These are phyloP conservation scores for Subanguina moxae DNA, from an alignment of 1,140 invertebrate genomes.

Conservation along the genomic window DNA sequence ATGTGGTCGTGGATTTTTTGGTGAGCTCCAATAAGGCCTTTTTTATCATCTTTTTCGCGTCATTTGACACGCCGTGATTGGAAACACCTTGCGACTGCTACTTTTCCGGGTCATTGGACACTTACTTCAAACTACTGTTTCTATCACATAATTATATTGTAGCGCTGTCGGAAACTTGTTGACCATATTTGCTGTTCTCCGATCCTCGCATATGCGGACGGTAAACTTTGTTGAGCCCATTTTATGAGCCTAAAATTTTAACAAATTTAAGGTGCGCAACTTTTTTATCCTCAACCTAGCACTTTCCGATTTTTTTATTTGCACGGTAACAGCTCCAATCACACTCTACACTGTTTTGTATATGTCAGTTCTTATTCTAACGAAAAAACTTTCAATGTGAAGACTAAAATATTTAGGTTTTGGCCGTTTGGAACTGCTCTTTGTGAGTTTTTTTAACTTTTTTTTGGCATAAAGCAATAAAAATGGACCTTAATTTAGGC, in stretches of 20 bases:
- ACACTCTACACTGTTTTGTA: slow-evolving; percentile 58
- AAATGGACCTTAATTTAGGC: too few species aligned
- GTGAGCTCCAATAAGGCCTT: too few species aligned
- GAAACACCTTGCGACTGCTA: too few species aligned
- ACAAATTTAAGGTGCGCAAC: slow-evolving; percentile 37
- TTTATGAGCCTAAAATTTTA: slow-evolving; percentile 9
- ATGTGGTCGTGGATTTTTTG: too few species aligned
- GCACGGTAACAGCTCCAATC: slow-evolving; percentile 58
- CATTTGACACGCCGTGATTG: too few species aligned
- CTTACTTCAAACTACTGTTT: neutral
- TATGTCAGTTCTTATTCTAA: slow-evolving; percentile 14
- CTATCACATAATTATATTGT: neutral
- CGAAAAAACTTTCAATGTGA: neutral
- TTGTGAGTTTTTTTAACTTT: slow-evolving; percentile 18
- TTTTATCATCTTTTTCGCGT: too few species aligned
- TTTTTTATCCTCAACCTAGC: slow-evolving; percentile 59
- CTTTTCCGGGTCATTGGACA: too few species aligned
- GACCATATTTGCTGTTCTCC: slow-evolving; percentile 52
- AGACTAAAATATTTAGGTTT: slow-evolving; percentile 24
- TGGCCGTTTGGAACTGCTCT: slow-evolving; percentile 58
- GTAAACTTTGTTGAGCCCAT: neutral
- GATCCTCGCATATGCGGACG: slow-evolving; percentile 52
- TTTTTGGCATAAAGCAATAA: too few species aligned
- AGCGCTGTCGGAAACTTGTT: slow-evolving; percentile 52
- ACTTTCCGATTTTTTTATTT: slow-evolving; percentile 57